Conservation (phyloP, 2,797 vertebrate genomes). For the Otolemur crassicaudatus region DNA sequence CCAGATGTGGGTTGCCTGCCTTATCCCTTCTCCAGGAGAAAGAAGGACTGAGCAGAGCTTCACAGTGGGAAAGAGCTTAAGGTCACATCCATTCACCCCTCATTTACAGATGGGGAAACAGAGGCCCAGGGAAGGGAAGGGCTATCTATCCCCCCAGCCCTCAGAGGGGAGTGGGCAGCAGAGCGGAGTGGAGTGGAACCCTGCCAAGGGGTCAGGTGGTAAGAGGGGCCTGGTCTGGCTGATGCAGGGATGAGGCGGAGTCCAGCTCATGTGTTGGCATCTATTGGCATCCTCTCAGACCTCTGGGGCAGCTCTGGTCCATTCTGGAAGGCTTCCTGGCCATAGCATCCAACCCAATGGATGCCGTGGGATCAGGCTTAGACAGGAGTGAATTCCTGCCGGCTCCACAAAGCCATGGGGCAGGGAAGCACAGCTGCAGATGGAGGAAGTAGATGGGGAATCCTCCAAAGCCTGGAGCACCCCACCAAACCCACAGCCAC, state of each 20-base stretch:
- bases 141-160: neutral
- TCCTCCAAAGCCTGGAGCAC: neutral
- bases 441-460: accelerated
- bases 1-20: neutral
- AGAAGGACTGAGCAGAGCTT: neutral
- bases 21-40: neutral
- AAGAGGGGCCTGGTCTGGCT: too few relatives aligned
- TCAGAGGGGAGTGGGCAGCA: accelerated
- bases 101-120: neutral
- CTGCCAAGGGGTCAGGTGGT: too few relatives aligned
- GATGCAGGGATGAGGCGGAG: accelerated
- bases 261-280: neutral
- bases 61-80: neutral
- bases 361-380: neutral
- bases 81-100: neutral
- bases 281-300: neutral
- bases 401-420: neutral
- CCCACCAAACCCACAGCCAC: neutral
- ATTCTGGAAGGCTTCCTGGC: neutral
- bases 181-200: neutral
- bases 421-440: neutral
- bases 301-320: neutral
- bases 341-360: neutral
- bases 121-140: neutral
- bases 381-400: neutral